Evolutionary conservation across 2,888 invertebrate species (phyloP).

Genomic region (Aspidiotus destructor): DNA sequence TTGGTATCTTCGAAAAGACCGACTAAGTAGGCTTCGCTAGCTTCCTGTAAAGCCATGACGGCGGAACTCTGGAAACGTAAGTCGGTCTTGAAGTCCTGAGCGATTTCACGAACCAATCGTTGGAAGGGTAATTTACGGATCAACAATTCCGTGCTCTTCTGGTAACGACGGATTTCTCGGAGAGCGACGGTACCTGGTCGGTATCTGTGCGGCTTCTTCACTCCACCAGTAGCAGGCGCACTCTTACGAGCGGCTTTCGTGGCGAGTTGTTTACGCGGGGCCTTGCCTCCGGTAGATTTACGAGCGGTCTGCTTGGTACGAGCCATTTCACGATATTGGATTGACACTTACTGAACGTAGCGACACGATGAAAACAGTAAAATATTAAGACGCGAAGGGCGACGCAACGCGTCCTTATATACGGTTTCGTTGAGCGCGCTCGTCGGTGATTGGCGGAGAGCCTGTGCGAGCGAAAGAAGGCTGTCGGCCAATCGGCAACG

Average conservation of each 20-base stretch:
- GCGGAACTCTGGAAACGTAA: conserved; percentile 42
- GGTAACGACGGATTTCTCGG: conserved; percentile 55
- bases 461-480: too few species aligned
- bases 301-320: conserved; percentile 50
- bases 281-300: conserved; percentile 50
- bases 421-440: not conserved
- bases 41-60: conserved; percentile 41
- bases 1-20: conserved; percentile 97
- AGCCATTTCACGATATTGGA: conserved; percentile 42
- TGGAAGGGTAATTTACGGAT: conserved; percentile 49
- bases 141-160: conserved; percentile 48
- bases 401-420: not conserved
- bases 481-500: not conserved
- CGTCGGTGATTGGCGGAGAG: not conserved
- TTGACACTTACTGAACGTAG: not conserved
- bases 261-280: conserved; percentile 48
- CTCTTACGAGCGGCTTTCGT: conserved; percentile 48
- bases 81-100: conserved; percentile 45
- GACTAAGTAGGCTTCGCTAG: conserved; percentile 67
- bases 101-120: conserved; percentile 48
- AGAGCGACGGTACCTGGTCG: conserved; percentile 44
- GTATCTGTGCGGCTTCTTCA: conserved; percentile 50
- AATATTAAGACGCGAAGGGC: not conserved
- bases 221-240: conserved; percentile 48
- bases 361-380: not conserved